These are phyloP conservation scores for Mya arenaria DNA, from an alignment of 1,140 invertebrate genomes.

Conservation along the genomic window DNA sequence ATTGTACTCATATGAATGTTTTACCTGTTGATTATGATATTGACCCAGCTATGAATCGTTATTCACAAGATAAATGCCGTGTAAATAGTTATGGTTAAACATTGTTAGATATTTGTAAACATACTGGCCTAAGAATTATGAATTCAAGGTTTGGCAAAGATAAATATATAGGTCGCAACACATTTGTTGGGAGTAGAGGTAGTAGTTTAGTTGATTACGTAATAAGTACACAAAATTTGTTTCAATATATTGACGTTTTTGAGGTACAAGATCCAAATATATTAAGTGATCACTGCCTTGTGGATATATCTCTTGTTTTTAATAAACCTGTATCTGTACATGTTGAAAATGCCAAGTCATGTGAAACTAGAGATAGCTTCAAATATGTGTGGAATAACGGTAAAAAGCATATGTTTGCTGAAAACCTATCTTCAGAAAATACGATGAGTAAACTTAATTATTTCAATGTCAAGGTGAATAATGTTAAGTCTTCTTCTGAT, in stretches of 20 bases:
- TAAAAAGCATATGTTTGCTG: too few relatives aligned
- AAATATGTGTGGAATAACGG: constrained; percentile 1
- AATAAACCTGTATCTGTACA: too few relatives aligned
- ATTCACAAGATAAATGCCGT: constrained; percentile 3
- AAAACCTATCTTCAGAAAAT: background rate
- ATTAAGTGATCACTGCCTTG: constrained; percentile 1
- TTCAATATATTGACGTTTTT: background rate
- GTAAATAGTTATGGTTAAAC: background rate
- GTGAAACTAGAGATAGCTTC: too few relatives aligned
- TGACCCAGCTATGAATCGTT: too few relatives aligned
- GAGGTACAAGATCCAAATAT: constrained; percentile 1
- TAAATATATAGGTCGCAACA: background rate
- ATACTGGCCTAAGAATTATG: constrained; percentile 1
- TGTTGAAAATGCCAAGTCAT: background rate
- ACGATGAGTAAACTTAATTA: background rate
- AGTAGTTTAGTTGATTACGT: background rate
- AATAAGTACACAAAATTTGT: background rate
- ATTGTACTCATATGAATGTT: background rate
- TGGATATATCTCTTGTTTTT: background rate
- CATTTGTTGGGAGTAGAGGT: background rate
- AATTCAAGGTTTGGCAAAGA: background rate
- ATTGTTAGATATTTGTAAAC: background rate
- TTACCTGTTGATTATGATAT: background rate
- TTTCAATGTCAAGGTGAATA: background rate
- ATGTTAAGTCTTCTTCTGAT: background rate